phyloP scores from a whole-genome alignment of 2,888 invertebrate genomes.

The Synergus umbraculus region DNA sequence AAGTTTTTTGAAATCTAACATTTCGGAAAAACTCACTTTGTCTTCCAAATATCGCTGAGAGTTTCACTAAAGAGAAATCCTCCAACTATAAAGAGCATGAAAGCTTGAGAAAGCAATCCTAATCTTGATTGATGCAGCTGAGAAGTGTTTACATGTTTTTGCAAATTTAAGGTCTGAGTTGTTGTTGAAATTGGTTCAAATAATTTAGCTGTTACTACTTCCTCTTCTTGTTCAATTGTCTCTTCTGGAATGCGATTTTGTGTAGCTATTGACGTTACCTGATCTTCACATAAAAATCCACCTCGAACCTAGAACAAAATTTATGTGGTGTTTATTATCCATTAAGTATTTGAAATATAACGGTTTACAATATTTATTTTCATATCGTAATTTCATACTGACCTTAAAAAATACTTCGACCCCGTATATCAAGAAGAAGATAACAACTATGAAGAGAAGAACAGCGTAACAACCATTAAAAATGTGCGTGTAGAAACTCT shows the following conservation, averaged over 20 bases:
- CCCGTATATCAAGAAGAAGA: slow-evolving; percentile 96
- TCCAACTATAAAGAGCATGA: slow-evolving; percentile 93
- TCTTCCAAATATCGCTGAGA: slow-evolving; percentile 94
- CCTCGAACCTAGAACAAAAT: slow-evolving; percentile 84
- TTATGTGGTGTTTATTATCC: background rate
- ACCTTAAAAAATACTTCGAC: slow-evolving; percentile 97
- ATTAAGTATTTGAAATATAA: background rate
- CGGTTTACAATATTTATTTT: background rate
- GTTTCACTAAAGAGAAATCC: slow-evolving; percentile 95
- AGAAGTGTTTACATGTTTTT: slow-evolving; percentile 85
- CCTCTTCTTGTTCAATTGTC: slow-evolving; percentile 76
- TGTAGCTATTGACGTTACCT: slow-evolving; percentile 81
- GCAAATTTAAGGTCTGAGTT: slow-evolving; percentile 70
- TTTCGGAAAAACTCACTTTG: slow-evolving; percentile 82
- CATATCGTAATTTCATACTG: slow-evolving; percentile 58
- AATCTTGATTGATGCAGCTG: slow-evolving; percentile 94
- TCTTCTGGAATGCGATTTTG: slow-evolving; percentile 73
- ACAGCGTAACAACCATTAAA: slow-evolving; percentile 96
- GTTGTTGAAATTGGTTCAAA: slow-evolving; percentile 71
- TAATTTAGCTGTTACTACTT: slow-evolving; percentile 75
- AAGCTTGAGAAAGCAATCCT: slow-evolving; percentile 92
- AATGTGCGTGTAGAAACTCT: slow-evolving; percentile 89
- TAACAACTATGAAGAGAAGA: slow-evolving; percentile 92
- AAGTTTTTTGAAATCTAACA: background rate
- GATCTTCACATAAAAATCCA: slow-evolving; percentile 88